Conservation (phyloP, 2,113 vertebrate genomes). For the Oreochromis aureus region DNA sequence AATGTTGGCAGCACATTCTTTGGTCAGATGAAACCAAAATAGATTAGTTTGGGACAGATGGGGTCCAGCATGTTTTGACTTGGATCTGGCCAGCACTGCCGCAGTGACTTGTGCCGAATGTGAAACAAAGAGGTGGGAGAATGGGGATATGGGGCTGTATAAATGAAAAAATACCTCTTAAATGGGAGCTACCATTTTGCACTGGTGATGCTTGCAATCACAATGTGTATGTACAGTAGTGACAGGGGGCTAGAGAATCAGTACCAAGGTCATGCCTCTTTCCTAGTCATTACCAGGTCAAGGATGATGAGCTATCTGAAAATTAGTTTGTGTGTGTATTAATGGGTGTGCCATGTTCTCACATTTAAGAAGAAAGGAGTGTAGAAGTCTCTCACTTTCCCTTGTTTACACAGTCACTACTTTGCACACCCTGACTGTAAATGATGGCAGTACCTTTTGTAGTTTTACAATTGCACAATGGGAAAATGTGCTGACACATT, state of each 20-base stretch:
- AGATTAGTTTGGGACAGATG: not conserved
- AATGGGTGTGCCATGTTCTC: not conserved
- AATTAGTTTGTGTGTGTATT: not conserved
- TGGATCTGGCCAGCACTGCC: not conserved
- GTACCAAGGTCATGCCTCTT: not conserved
- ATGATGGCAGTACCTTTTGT: not conserved
- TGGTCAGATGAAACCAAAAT: not conserved
- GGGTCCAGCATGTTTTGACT: not conserved
- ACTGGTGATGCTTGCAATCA: not conserved
- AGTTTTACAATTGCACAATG: not conserved
- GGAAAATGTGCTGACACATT: not conserved
- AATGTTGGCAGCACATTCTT: not conserved
- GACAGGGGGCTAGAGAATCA: not conserved
- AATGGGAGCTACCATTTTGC: not conserved
- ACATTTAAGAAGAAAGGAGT: not conserved
- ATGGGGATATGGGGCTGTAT: not conserved
- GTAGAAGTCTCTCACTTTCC: not conserved
- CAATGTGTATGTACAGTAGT: accelerated
- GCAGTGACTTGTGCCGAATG: not conserved
- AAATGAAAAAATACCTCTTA: not conserved
- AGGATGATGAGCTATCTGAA: not conserved
- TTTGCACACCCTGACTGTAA: not conserved
- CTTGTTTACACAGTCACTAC: not conserved
- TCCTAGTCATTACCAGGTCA: not conserved
- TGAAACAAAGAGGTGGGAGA: not conserved